Percentiles rank a stretch among this genome's conserved stretches.
These are phyloP conservation scores for Corythaixoides concolor DNA, from an alignment of 2,113 vertebrate species.

Conservation along the genomic window DNA sequence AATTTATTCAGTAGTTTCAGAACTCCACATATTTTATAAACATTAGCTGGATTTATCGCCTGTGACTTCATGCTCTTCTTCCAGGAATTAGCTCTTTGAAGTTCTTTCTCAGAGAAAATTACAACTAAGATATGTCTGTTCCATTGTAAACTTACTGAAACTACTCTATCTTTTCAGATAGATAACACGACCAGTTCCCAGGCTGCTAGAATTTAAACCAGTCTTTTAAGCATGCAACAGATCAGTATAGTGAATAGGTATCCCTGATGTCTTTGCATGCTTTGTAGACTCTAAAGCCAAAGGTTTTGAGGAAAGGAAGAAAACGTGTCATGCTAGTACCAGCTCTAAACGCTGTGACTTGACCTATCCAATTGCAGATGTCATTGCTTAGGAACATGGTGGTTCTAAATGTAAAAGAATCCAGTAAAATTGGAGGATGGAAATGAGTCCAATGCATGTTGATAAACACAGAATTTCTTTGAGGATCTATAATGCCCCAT, in stretches of 20 bases:
- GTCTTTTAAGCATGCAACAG: not conserved
- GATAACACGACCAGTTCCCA: not conserved
- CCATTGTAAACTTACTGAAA: not conserved
- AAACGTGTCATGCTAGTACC: not conserved
- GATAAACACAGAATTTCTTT: not conserved
- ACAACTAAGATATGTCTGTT: not conserved
- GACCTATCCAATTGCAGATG: not conserved
- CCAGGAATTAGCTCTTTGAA: slow-evolving; percentile 53
- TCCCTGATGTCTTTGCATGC: not conserved
- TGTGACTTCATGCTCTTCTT: slow-evolving; percentile 7
- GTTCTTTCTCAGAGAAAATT: slow-evolving; percentile 16
- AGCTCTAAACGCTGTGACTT: not conserved
- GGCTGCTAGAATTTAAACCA: not conserved
- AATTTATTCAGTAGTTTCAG: slow-evolving; percentile 27
- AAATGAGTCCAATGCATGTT: not conserved
- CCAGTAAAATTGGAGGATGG: not conserved
- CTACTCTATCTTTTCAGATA: not conserved
- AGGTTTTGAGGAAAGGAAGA: not conserved
- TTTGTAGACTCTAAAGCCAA: not conserved
- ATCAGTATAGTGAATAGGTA: not conserved
- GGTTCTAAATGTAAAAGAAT: not conserved
- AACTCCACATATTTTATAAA: not conserved
- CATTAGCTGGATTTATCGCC: slow-evolving; percentile 18
- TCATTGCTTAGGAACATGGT: not conserved
- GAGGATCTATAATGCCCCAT: not conserved